Conservation (phyloP, 1,140 invertebrate genomes). For the Hetaerina americana region DNA sequence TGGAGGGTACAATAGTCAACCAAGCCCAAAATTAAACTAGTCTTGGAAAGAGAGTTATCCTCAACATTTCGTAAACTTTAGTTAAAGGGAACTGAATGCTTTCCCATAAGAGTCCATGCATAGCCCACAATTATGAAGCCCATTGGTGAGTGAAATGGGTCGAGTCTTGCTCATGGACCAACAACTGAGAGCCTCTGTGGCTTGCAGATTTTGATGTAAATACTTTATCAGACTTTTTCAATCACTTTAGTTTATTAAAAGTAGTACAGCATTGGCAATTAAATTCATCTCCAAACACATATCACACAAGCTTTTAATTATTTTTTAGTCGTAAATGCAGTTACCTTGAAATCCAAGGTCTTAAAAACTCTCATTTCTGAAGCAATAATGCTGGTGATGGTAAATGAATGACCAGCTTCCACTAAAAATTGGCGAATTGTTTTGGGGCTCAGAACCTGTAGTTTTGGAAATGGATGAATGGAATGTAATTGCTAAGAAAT, state of each 20-base stretch:
- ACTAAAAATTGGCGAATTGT: not conserved
- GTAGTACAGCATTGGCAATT: not conserved
- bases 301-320: too few relatives aligned
- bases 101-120: too few relatives aligned
- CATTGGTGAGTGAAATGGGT: too few relatives aligned
- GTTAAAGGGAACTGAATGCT: too few relatives aligned
- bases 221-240: not conserved
- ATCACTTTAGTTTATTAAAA: not conserved
- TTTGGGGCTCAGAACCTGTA: not conserved
- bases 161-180: too few relatives aligned
- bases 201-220: not conserved
- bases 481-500: not conserved
- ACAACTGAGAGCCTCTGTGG: not conserved
- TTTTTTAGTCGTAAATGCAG: not conserved
- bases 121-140: too few relatives aligned
- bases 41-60: too few relatives aligned
- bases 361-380: not conserved
- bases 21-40: too few relatives aligned
- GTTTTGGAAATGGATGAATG: not conserved
- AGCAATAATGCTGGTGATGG: not conserved
- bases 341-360: not conserved
- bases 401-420: not conserved
- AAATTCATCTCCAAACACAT: not conserved
- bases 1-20: too few relatives aligned
- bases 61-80: too few relatives aligned